Conservation (phyloP, 2,797 vertebrate genomes). For the Dromococcyx pavoninus region DNA sequence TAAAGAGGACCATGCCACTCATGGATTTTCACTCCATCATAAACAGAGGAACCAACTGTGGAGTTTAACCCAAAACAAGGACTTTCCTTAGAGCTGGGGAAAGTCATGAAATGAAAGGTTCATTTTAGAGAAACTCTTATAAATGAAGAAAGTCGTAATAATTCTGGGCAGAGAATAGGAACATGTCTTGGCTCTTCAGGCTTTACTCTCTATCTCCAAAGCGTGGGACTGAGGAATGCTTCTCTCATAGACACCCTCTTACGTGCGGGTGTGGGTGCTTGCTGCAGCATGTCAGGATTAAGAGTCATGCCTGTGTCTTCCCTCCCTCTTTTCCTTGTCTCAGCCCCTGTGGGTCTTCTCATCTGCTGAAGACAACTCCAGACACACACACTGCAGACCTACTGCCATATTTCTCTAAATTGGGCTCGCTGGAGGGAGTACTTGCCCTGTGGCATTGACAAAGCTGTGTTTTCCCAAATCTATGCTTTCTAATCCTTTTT, state of each 20-base stretch:
- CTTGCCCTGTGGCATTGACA: background rate
- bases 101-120: background rate
- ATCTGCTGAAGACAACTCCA: background rate
- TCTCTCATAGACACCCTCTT: background rate
- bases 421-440: background rate
- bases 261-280: rapidly evolving
- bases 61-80: background rate
- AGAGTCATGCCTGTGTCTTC: rapidly evolving
- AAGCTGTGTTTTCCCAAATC: background rate
- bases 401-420: background rate
- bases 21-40: background rate
- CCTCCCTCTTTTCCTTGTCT: background rate
- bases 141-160: background rate
- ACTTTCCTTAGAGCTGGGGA: background rate
- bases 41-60: background rate
- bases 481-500: background rate
- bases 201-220: background rate
- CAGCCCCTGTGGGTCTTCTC: background rate
- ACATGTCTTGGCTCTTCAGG: background rate
- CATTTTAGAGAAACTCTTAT: background rate
- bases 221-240: background rate
- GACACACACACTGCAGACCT: rapidly evolving
- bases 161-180: background rate
- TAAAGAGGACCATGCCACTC: background rate
- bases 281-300: background rate